Percentiles rank a stretch among this genome's conserved stretches.
Conservation (phyloP, 2,888 invertebrate genomes). For the Alloplasta piceator region DNA sequence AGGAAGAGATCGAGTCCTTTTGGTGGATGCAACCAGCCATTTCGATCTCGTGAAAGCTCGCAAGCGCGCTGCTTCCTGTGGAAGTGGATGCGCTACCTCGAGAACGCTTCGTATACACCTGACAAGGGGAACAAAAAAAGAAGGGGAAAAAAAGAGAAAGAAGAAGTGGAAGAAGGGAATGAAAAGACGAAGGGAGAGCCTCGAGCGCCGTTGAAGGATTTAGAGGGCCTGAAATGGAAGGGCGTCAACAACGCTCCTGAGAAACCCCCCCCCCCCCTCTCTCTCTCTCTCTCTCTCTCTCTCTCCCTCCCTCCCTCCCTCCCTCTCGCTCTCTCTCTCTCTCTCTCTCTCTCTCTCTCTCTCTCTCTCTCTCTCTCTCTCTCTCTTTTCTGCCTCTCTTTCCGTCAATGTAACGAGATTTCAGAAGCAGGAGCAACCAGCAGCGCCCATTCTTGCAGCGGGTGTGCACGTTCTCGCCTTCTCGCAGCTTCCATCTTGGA, state of each 20-base stretch:
- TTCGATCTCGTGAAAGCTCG: not conserved
- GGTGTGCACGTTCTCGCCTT: conserved; percentile 19
- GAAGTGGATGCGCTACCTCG: not conserved
- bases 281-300: not conserved
- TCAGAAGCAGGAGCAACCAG: conserved; percentile 22
- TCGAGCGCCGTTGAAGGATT: not conserved
- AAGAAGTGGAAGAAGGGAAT: not conserved
- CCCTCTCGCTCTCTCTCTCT: conserved; percentile 2
- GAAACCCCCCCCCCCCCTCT: conserved; percentile 2
- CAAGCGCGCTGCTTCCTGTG: not conserved
- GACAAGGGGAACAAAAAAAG: too few species aligned
- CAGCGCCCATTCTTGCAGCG: conserved; percentile 7
- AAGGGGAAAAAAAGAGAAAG: not conserved
- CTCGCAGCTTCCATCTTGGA: conserved; percentile 16
- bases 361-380: not conserved
- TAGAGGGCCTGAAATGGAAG: conserved; percentile 6
- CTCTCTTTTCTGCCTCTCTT: conserved; percentile 4
- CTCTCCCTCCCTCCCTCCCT: conserved; percentile 9
- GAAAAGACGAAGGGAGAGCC: not conserved
- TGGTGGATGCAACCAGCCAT: not conserved
- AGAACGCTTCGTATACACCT: too few species aligned
- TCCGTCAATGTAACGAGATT: conserved; percentile 48
- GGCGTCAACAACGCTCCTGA: conserved; percentile 10
- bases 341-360: not conserved
- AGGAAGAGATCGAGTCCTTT: not conserved